phyloP scores from a whole-genome alignment of 2,113 vertebrate species.

The Pheucticus melanocephalus region DNA sequence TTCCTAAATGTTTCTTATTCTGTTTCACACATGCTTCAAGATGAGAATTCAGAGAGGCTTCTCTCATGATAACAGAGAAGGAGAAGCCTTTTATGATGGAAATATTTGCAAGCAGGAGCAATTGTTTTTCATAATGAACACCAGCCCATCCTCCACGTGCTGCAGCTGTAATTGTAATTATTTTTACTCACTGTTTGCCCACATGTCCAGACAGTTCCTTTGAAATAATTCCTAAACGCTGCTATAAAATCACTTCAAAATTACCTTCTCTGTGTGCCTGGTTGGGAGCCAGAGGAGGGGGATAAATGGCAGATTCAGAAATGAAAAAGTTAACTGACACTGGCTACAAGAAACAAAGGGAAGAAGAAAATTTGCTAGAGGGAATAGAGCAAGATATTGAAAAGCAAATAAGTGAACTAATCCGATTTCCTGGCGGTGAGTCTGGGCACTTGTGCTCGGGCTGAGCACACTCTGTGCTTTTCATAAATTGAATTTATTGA shows the following conservation, averaged over 20 bases:
- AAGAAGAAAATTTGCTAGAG: constrained; percentile 24
- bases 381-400: constrained; percentile 41
- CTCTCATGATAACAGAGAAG: constrained; percentile 16
- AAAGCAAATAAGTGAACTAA: constrained; percentile 50
- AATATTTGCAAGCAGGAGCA: constrained; percentile 47
- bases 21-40: constrained; percentile 6
- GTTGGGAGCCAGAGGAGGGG: background rate
- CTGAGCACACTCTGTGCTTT: constrained; percentile 49
- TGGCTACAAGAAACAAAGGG: constrained; percentile 43
- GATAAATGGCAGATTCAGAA: constrained; percentile 22
- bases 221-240: background rate
- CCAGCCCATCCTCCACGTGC: constrained; percentile 22
- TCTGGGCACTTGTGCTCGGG: background rate
- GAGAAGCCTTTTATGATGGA: constrained; percentile 37
- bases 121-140: constrained; percentile 48
- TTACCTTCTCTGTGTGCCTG: background rate
- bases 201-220: constrained; percentile 39
- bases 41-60: constrained; percentile 43
- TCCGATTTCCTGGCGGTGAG: constrained; percentile 44
- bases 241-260: constrained; percentile 5
- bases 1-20: constrained; percentile 33
- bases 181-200: constrained; percentile 24
- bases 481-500: constrained; percentile 68
- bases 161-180: constrained; percentile 5
- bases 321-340: constrained; percentile 47